A percentile compares a stretch with the other conserved stretches of the same genome.
phyloP scores from a whole-genome alignment of 2,888 invertebrate genomes.

The Odontocolon sp. region DNA sequence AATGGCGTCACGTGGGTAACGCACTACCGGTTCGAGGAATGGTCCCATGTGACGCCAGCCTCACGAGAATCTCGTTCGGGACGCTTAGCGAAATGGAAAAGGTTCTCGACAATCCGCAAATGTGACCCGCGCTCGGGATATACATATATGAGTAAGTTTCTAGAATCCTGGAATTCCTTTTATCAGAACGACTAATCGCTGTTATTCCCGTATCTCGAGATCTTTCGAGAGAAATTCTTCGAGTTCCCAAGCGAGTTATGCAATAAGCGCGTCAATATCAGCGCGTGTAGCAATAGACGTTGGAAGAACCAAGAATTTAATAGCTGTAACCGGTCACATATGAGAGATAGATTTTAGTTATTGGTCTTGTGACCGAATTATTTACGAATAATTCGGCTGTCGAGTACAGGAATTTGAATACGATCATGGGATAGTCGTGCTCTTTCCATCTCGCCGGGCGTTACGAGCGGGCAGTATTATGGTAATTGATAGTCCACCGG shows the following conservation, averaged over 20 bases:
- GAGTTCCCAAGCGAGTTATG: conserved; percentile 2
- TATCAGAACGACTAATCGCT: neutral
- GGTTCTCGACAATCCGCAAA: too few species aligned
- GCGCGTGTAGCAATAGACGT: neutral
- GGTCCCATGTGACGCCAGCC: conserved; percentile 36
- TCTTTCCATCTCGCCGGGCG: conserved; percentile 42
- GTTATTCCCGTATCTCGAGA: neutral
- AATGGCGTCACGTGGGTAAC: neutral
- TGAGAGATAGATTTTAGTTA: neutral
- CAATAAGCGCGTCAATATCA: conserved; percentile 15
- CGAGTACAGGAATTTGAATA: neutral
- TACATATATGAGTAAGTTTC: conserved; percentile 2
- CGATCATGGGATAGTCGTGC: neutral
- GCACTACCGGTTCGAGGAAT: too few species aligned
- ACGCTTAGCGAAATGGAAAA: conserved; percentile 41
- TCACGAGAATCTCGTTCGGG: conserved; percentile 18
- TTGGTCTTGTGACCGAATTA: neutral
- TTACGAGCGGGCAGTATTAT: conserved; percentile 25
- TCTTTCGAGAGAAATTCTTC: neutral
- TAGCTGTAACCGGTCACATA: neutral
- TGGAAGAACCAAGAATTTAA: neutral
- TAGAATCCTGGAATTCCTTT: conserved; percentile 9
- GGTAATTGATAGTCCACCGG: conserved; percentile 40
- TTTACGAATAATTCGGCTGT: too few species aligned
- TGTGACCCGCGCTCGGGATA: too few species aligned